Evolutionary conservation across 2,113 vertebrate genomes (phyloP), one percentile per base, ranked within the genome.

Genomic region (Barbus barbus): DNA sequence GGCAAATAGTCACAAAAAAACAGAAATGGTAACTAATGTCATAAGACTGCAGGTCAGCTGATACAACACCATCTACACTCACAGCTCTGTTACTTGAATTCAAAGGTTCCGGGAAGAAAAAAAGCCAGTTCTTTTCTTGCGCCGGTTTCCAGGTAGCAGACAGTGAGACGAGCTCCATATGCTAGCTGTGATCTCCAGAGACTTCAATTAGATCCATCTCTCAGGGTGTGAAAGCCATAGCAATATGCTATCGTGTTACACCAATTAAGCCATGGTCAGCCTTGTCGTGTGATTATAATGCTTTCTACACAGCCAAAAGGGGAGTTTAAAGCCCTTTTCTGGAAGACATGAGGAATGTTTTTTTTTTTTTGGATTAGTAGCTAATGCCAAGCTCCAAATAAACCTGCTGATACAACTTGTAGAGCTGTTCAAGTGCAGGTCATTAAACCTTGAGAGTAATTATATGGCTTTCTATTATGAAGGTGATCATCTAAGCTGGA

Each of bases 371-470:
- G 41, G 46, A 56, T 33, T 9, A 13, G 9, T 36, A 20, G 31
- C 31, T 76, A 56, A 77, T n/a, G 26, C 36, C 58, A 61, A 83
- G 63, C 38, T 16, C 24, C 31, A 58, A 67, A 51, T 60, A 48
- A 78, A 78, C 38, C 26, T 12, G 31, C 11, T 65, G 65, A 79
- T 79, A 72, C 22, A 69, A 33, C 11, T 31, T 22, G 14, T 36
- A 24, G 61, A 82, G 31, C 13, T 33, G 56, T 65, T 83, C 26
- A 28, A 48, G 46, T 67, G 38, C 65, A 67, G 53, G 53, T 69
- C 74, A 86, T 84, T 83, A 86, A 83, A 84, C 69, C 51, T 69
- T 53, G 69, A 83, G 60, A 63, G 69, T 85, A 85, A 88, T 88
- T 86, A 83, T 72, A 77, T 76, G 60, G 33, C 65, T 81, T 81